A percentile compares a stretch with the other conserved stretches of the same genome.
phyloP scores from a whole-genome alignment of 2,113 vertebrate species.

The Lathamus discolor region DNA sequence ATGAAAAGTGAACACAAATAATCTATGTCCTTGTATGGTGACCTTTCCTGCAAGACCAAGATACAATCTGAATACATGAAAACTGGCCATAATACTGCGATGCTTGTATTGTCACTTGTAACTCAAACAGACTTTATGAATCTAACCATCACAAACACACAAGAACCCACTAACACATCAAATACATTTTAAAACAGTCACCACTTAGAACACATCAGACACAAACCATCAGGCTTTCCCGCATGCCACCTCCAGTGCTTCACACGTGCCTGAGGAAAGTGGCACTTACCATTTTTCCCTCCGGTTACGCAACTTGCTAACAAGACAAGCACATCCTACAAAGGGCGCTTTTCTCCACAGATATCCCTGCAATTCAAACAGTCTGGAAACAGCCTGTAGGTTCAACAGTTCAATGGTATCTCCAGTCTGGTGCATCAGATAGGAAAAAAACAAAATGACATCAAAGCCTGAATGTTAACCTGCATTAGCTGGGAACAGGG shows the following conservation, averaged over 20 bases:
- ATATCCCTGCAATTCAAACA: background rate
- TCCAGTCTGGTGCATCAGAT: background rate
- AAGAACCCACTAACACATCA: background rate
- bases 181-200: background rate
- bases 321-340: background rate
- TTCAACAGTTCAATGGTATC: background rate
- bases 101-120: background rate
- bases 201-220: rapidly evolving
- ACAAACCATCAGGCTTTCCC: background rate
- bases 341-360: background rate
- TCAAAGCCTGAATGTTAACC: background rate
- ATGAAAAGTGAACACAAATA: background rate
- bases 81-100: rapidly evolving
- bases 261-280: background rate
- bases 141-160: background rate
- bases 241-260: background rate
- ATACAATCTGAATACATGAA: background rate
- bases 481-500: background rate
- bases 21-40: background rate
- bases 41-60: background rate
- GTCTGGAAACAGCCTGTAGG: background rate
- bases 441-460: background rate
- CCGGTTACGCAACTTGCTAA: background rate
- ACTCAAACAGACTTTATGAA: background rate
- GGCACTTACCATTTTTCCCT: background rate